Evolutionary conservation across 2,888 invertebrate genomes (phyloP), one percentile per base, ranked within the genome.

Genomic region (Zootermopsis nevadensis): DNA sequence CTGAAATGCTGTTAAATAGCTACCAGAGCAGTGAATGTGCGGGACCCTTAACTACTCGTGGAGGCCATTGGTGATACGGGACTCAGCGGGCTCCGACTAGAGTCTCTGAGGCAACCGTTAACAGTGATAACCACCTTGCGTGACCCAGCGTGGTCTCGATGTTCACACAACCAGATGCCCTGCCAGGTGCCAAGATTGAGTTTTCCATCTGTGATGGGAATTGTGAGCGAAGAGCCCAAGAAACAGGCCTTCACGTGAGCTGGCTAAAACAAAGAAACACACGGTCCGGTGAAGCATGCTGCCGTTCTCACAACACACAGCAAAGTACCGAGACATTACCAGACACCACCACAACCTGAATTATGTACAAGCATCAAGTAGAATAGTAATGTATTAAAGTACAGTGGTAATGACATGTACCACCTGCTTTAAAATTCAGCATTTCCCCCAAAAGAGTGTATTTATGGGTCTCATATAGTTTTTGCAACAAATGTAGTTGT

Each of bases 131-230:
- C 94, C 87, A 94, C 90, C 93, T 97, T 97, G 88, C 97, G 94
- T 89, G 97, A 97, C 88, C 98, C 97, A 87, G 98, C 98, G 89
- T 96, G 96, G 92, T 98, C 97, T 89, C 99, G 94, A 91, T 99
- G 99, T 91, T 99, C 99, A 91, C 98, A 98, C 87, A 99, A 93
- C 98, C 98, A 99, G 86, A 99, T 95, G 86, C 99, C 98, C 91
- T 98, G 98, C 98, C 98, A 99, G 88, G 97, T 98, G 87, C 98
- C 98, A 88, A 98, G 92, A 89, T 97, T 97, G 88, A 98, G 92
- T 91, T 97, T 97, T 87, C 98, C 98, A 88, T 98, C 97, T 87
- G 98, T 97, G 89, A 99, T 97, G 86, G 98, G 98, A 89, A 99
- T 96, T 88, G 97, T 98, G 89, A 99, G 92, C 86, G 97, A 97